Conservation (phyloP, 1,140 invertebrate species). For the Hylaeus volcanicus region DNA sequence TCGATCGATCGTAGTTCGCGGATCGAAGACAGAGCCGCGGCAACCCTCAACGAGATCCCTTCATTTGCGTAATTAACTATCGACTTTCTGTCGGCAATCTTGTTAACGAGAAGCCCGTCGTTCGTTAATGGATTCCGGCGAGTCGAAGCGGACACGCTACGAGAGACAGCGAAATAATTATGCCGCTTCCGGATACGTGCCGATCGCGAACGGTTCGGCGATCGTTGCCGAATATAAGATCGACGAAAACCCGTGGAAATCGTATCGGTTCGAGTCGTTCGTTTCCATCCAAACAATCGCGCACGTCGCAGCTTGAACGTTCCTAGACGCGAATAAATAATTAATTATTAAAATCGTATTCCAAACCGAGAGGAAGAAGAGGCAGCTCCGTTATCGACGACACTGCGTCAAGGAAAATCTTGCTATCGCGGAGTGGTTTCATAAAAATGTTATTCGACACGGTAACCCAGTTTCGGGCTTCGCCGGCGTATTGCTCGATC, state of each 20-base stretch:
- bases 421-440: neutral
- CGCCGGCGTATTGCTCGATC: neutral
- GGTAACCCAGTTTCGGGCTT: constrained; percentile 21
- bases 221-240: neutral
- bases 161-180: constrained; percentile 46
- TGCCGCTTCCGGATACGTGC: constrained; percentile 14
- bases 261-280: no score
- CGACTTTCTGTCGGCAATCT: constrained; percentile 61
- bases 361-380: neutral
- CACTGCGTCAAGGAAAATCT: constrained; percentile 1
- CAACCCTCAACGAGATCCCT: constrained; percentile 56
- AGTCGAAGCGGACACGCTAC: constrained; percentile 27
- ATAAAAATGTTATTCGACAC: constrained; percentile 31
- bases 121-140: constrained; percentile 57
- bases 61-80: constrained; percentile 65
- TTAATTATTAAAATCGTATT: constrained; percentile 23
- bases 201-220: neutral
- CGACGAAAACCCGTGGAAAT: no score
- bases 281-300: no score
- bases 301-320: no score
- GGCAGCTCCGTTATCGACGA: neutral
- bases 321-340: no score
- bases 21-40: constrained; percentile 11
- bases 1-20: constrained; percentile 24
- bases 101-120: constrained; percentile 56